A percentile compares a stretch with the other conserved stretches of the same genome.
Conservation (phyloP, 92 coral and sea anemone genomes). For the Anthopleura xanthogrammica region DNA sequence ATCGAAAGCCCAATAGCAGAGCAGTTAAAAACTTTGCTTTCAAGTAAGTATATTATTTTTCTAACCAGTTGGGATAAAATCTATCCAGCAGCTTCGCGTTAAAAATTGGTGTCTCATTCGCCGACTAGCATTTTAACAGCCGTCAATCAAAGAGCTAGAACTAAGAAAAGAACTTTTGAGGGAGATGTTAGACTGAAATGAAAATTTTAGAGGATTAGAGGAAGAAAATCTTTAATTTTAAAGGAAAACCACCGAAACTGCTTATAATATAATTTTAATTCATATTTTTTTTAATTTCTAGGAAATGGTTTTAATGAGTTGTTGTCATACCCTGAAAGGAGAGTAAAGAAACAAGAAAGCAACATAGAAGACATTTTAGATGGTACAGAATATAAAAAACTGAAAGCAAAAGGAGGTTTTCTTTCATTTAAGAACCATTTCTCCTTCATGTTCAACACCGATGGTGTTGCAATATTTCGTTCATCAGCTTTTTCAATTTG, state of each 20-base stretch:
- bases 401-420: slow-evolving; percentile 26
- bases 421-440: slow-evolving; percentile 18
- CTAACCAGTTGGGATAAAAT: background rate
- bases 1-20: slow-evolving; percentile 26
- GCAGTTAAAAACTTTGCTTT: slow-evolving; percentile 12
- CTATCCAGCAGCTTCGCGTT: background rate
- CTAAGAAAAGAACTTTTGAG: no score
- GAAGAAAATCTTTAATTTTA: no score
- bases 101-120: background rate
- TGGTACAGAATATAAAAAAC: slow-evolving; percentile 25
- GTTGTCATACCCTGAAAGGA: slow-evolving; percentile 12
- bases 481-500: slow-evolving; percentile 39
- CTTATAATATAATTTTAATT: background rate
- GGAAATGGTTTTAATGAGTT: slow-evolving; percentile 28
- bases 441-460: slow-evolving; percentile 35
- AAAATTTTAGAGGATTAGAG: no score
- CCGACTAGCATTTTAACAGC: background rate
- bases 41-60: slow-evolving; percentile 12
- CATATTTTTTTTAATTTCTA: background rate
- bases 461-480: slow-evolving; percentile 43
- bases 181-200: no score
- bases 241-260: no score
- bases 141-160: background rate
- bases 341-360: slow-evolving; percentile 20
- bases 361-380: slow-evolving; percentile 43